Percentiles rank a stretch among this genome's conserved stretches.
These are phyloP conservation scores for Cromileptes altivelis DNA, from an alignment of 2,113 vertebrate species.

Conservation along the genomic window DNA sequence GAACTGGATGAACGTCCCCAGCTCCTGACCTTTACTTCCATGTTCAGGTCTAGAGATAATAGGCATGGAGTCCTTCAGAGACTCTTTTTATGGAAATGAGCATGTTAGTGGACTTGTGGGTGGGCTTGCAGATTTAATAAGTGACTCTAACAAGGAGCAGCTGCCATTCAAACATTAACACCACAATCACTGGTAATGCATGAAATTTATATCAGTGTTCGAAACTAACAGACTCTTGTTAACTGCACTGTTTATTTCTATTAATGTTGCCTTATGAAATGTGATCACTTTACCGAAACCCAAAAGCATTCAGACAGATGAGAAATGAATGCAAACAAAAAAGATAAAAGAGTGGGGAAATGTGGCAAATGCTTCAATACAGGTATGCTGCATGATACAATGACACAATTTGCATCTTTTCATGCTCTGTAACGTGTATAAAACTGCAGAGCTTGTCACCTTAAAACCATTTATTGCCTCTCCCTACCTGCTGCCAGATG, in stretches of 20 bases:
- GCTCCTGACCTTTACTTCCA: conserved; percentile 67
- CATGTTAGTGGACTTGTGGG: conserved; percentile 45
- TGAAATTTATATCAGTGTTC: conserved; percentile 18
- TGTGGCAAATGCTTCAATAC: neutral
- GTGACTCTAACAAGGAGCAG: conserved; percentile 65
- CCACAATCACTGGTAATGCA: conserved; percentile 1
- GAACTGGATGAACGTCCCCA: conserved; percentile 41
- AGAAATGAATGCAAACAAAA: neutral
- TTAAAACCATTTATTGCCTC: too few species aligned
- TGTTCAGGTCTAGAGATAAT: conserved; percentile 58
- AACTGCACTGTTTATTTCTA: conserved; percentile 7
- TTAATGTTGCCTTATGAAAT: neutral
- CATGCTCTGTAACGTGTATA: neutral
- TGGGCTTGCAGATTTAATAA: conserved; percentile 67
- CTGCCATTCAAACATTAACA: conserved; percentile 60
- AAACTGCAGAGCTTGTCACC: neutral
- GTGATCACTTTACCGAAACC: neutral
- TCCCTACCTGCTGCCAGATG: too few species aligned
- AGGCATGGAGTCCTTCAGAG: conserved; percentile 54
- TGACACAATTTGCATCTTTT: neutral
- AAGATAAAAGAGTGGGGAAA: neutral
- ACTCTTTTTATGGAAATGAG: conserved; percentile 73
- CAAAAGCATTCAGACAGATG: neutral
- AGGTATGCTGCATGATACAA: neutral
- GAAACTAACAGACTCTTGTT: neutral